Evolutionary conservation across 2,888 invertebrate species (phyloP).

Genomic region (Malacosoma neustria): DNA sequence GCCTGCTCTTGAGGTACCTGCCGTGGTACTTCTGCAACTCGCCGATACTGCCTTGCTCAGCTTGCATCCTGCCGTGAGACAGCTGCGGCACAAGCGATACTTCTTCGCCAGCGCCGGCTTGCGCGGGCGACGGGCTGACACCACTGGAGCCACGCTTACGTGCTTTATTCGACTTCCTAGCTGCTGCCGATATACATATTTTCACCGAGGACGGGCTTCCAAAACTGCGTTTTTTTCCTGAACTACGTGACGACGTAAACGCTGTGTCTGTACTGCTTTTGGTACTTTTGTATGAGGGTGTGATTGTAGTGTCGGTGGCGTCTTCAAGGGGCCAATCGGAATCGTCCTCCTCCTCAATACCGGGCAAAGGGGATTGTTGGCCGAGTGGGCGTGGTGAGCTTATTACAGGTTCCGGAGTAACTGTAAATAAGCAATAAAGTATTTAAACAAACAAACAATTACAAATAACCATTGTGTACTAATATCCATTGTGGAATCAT

Average conservation of each 20-base stretch:
- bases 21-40: conserved; percentile 93
- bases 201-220: conserved; percentile 76
- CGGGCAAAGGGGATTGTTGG: conserved; percentile 84
- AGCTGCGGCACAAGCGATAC: conserved; percentile 39
- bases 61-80: conserved; percentile 85
- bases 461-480: conserved; percentile 7
- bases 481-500: conserved; percentile 5
- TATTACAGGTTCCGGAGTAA: conserved; percentile 69
- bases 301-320: conserved; percentile 64
- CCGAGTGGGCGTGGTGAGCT: conserved; percentile 74
- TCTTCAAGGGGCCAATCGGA: conserved; percentile 74
- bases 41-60: conserved; percentile 93
- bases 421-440: conserved; percentile 57
- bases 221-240: conserved; percentile 66
- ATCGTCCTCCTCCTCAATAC: conserved; percentile 89
- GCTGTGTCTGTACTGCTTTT: conserved; percentile 68
- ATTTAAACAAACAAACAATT: conserved; percentile 25
- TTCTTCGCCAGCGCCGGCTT: conserved; percentile 47
- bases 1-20: conserved; percentile 87
- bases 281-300: conserved; percentile 68
- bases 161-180: conserved; percentile 65
- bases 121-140: conserved; percentile 36
- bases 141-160: conserved; percentile 66
- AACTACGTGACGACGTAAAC: conserved; percentile 63
- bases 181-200: conserved; percentile 72